phyloP scores from a whole-genome alignment of 2,888 invertebrate species.

The Gandaritis pyraliata region DNA sequence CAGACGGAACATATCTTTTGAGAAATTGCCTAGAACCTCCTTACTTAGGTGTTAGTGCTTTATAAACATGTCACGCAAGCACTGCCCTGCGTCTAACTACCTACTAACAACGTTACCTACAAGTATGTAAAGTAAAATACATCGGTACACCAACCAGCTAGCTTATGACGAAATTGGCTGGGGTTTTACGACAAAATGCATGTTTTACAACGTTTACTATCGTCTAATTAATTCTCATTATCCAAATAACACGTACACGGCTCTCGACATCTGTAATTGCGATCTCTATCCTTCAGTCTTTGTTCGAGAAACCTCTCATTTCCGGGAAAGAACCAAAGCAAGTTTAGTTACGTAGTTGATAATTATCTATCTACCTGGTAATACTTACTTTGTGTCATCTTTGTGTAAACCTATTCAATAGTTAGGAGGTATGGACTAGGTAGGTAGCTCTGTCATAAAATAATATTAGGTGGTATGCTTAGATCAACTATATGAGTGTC shows the following conservation, averaged over 20 bases:
- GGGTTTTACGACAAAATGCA: slow-evolving; percentile 22
- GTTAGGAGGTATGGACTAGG: no score
- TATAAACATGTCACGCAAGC: no score
- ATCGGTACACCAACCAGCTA: neutral
- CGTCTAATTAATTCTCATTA: slow-evolving; percentile 34
- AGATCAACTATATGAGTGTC: no score
- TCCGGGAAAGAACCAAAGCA: slow-evolving; percentile 42
- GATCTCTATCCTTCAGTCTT: slow-evolving; percentile 63
- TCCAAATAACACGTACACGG: slow-evolving; percentile 42
- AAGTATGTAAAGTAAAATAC: slow-evolving; percentile 2
- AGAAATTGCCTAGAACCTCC: no score
- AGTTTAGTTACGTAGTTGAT: no score
- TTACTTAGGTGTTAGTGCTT: no score
- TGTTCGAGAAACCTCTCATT: slow-evolving; percentile 65
- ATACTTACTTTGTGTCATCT: no score
- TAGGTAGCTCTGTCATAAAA: no score
- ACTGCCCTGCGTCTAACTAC: neutral
- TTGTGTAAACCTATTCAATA: no score
- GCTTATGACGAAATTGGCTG: slow-evolving; percentile 10
- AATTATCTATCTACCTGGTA: no score
- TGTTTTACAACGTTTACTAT: slow-evolving; percentile 18
- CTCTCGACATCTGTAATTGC: slow-evolving; percentile 63
- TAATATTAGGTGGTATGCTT: no score
- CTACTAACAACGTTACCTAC: neutral
- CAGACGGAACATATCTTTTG: no score